Evolutionary conservation across 2,113 vertebrate species (phyloP).

Genomic region (Rhizomys pruinosus): DNA sequence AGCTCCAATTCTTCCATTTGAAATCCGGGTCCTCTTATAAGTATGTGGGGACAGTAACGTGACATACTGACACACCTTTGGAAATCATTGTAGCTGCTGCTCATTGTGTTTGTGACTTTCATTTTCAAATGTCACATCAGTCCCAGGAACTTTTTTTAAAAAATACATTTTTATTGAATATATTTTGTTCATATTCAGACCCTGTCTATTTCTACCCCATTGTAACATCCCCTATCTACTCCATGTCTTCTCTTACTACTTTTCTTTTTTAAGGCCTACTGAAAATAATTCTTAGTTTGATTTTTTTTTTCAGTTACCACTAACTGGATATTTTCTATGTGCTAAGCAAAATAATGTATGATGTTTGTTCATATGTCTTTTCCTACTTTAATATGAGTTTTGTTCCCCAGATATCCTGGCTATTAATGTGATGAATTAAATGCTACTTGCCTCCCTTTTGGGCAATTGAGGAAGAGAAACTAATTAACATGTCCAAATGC

Average conservation of each 20-base stretch:
- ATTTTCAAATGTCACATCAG: slow-evolving; percentile 9
- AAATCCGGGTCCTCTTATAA: neutral
- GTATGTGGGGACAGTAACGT: neutral
- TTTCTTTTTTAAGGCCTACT: no score
- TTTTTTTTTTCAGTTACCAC: slow-evolving; percentile 34
- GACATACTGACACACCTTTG: neutral
- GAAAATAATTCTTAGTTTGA: neutral
- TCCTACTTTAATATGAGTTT: neutral
- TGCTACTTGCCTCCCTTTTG: neutral
- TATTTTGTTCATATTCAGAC: neutral
- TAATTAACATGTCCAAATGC: neutral
- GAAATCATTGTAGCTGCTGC: neutral
- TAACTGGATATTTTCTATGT: slow-evolving; percentile 13
- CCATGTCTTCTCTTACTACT: no score
- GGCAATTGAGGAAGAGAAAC: neutral
- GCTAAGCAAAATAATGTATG: neutral
- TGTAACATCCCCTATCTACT: no score
- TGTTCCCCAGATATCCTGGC: neutral
- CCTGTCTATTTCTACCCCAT: no score
- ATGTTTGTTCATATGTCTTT: neutral
- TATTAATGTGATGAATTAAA: neutral
- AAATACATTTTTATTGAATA: no score
- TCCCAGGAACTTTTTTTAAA: neutral
- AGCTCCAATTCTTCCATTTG: slow-evolving; percentile 1
- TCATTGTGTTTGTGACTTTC: neutral